Evolutionary conservation across 2,113 vertebrate species (phyloP).

Genomic region (Tachysurus fulvidraco): DNA sequence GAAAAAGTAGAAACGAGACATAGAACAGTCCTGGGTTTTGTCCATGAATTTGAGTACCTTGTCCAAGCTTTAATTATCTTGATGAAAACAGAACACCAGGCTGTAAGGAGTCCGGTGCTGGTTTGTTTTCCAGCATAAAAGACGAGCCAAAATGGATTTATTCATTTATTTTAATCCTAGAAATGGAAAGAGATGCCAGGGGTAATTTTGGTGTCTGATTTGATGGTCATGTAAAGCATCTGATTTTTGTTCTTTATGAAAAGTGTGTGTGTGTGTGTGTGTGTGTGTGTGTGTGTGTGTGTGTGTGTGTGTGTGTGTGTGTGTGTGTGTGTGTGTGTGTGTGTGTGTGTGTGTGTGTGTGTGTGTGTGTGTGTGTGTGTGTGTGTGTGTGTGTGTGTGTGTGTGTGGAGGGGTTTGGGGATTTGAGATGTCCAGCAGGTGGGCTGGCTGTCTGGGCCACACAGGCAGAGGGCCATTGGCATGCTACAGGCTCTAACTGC

Average conservation of each 20-base stretch:
- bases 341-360: neutral
- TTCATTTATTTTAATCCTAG: conserved; percentile 37
- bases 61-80: conserved; percentile 53
- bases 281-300: conserved; percentile 3
- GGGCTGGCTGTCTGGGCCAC: conserved; percentile 11
- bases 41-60: conserved; percentile 62
- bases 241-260: neutral
- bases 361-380: neutral
- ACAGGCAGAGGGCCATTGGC: conserved; percentile 15
- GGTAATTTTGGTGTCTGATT: neutral
- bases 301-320: neutral
- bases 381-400: neutral
- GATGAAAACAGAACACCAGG: conserved; percentile 54
- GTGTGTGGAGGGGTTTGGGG: neutral
- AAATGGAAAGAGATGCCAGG: conserved; percentile 29
- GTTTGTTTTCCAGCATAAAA: conserved; percentile 31
- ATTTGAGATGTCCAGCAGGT: conserved; percentile 14
- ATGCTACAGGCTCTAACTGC: conserved; percentile 10
- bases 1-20: neutral
- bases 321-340: conserved; percentile 1
- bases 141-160: conserved; percentile 27
- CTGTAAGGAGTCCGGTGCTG: conserved; percentile 11
- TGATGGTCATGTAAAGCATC: conserved; percentile 4
- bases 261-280: neutral
- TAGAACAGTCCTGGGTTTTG: conserved; percentile 43